These are phyloP conservation scores for Ramazzottius varieornatus DNA, from an alignment of 2,888 invertebrate species.

Conservation along the genomic window DNA sequence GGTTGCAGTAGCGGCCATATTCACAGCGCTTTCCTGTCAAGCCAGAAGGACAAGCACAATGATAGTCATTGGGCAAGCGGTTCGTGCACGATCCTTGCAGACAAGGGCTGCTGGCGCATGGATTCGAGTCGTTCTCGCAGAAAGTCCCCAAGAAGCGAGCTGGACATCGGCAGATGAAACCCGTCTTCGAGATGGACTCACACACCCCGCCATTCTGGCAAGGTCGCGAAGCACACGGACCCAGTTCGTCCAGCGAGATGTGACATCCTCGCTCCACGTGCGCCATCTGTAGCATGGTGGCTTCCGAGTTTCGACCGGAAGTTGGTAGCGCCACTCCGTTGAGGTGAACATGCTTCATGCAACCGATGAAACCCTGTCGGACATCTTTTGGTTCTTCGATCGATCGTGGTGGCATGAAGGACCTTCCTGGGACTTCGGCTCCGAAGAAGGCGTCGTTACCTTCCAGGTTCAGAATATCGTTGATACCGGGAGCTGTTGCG, in stretches of 20 bases:
- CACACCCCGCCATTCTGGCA: constrained; percentile 49
- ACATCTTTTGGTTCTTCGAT: constrained; percentile 50
- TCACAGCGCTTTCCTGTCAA: constrained; percentile 47
- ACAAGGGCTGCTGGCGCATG: constrained; percentile 63
- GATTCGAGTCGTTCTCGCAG: constrained; percentile 62
- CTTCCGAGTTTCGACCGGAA: not conserved
- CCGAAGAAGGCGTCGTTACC: constrained; percentile 56
- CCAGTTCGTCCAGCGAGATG: constrained; percentile 25
- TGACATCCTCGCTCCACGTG: constrained; percentile 23
- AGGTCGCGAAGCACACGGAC: constrained; percentile 46
- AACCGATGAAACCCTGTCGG: constrained; percentile 61
- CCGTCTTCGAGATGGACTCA: constrained; percentile 10
- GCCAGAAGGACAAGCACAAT: constrained; percentile 41
- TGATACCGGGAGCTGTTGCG: constrained; percentile 42
- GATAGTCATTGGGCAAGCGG: constrained; percentile 35
- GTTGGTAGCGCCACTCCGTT: constrained; percentile 42
- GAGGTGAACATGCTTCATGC: constrained; percentile 58
- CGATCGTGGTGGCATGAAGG: constrained; percentile 13
- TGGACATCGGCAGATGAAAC: constrained; percentile 50
- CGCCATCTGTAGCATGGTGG: constrained; percentile 12
- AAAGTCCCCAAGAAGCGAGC: constrained; percentile 43
- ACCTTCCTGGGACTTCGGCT: constrained; percentile 35
- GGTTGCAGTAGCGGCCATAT: constrained; percentile 45
- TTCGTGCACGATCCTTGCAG: constrained; percentile 33
- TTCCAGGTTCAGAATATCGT: constrained; percentile 56